A percentile compares a stretch with the other conserved stretches of the same genome.
Conservation (phyloP, 2,113 vertebrate species). For the Centrocercus urophasianus region DNA sequence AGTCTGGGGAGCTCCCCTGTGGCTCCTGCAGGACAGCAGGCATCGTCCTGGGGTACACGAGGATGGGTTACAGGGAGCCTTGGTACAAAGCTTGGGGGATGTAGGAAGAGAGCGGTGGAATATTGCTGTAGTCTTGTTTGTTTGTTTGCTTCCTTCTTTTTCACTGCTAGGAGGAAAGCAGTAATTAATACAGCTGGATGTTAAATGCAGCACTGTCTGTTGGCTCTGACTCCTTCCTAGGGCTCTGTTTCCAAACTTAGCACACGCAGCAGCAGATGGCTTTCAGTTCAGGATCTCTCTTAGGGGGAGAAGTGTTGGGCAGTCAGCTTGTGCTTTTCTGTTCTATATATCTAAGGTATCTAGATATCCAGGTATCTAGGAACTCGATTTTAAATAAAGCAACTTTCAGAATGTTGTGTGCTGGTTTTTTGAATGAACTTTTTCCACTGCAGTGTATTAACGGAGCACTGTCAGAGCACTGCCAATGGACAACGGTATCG, state of each 20-base stretch:
- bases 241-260: neutral
- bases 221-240: neutral
- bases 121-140: neutral
- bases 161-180: slow-evolving; percentile 24
- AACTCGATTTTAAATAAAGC: neutral
- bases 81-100: neutral
- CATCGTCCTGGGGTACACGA: neutral
- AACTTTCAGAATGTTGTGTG: neutral
- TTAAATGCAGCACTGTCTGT: slow-evolving; percentile 23
- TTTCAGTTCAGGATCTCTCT: neutral
- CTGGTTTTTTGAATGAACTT: neutral
- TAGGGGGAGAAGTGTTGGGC: neutral
- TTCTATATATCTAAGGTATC: neutral
- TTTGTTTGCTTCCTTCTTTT: slow-evolving; percentile 2
- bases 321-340: neutral
- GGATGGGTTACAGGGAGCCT: neutral
- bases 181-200: slow-evolving; percentile 62
- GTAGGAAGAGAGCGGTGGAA: neutral
- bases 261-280: neutral
- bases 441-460: neutral
- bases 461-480: neutral
- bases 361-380: neutral
- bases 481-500: neutral
- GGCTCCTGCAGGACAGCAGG: neutral
- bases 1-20: neutral